phyloP scores from a whole-genome alignment of 2,797 vertebrate genomes.

The Alectoris magna region DNA sequence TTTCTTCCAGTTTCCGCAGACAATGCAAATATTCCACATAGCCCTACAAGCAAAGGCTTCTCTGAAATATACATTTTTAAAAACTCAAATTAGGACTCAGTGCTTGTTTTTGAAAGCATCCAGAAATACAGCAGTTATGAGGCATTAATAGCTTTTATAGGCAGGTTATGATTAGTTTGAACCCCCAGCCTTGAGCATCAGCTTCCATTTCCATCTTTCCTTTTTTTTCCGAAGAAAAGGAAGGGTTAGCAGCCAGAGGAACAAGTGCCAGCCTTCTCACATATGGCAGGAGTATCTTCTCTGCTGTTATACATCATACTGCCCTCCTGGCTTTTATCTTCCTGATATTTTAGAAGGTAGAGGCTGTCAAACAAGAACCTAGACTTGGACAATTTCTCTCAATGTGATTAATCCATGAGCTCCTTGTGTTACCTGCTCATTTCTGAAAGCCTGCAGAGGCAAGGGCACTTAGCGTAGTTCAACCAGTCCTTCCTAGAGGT shows the following conservation, averaged over 20 bases:
- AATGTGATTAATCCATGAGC: not conserved
- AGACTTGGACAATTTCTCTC: not conserved
- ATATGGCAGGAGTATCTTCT: not conserved
- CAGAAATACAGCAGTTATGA: not conserved
- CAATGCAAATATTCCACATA: not conserved
- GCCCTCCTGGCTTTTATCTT: not conserved
- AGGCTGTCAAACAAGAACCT: not conserved
- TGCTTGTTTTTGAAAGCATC: constrained; percentile 14
- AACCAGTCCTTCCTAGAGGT: not conserved
- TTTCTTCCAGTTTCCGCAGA: not conserved
- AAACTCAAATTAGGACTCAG: not conserved
- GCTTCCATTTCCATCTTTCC: not conserved
- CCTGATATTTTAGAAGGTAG: not conserved
- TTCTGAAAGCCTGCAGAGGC: not conserved
- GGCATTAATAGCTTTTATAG: constrained; percentile 11
- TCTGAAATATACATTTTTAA: not conserved
- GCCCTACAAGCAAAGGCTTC: not conserved
- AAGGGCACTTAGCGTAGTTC: not conserved
- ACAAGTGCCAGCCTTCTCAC: not conserved
- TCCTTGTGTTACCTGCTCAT: not conserved
- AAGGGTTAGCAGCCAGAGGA: not conserved
- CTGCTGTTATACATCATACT: rapidly evolving
- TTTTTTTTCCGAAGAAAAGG: not conserved
- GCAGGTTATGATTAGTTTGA: not conserved
- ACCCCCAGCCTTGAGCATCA: not conserved